Evolutionary conservation across 2,888 invertebrate genomes (phyloP).

Genomic region (Listrodromus nycthemerus): DNA sequence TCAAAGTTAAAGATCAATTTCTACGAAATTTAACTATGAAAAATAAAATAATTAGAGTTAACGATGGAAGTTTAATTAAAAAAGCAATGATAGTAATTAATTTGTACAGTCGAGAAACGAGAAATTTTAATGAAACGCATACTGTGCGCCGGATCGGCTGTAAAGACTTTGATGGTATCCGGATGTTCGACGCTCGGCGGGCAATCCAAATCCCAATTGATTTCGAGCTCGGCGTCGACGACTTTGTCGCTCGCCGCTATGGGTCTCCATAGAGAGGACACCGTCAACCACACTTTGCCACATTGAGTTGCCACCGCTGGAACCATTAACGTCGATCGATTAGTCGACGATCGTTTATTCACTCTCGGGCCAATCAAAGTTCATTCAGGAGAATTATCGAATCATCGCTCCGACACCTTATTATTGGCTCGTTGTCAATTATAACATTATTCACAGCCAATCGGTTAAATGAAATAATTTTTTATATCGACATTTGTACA

Average conservation of each 20-base stretch:
- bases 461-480: too few species aligned
- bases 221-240: conserved; percentile 85
- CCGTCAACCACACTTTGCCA: conserved; percentile 85
- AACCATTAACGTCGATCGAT: conserved; percentile 43
- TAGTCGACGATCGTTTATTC: conserved; percentile 10
- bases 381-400: not conserved
- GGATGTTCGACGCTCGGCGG: conserved; percentile 74
- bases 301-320: conserved; percentile 80
- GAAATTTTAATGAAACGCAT: conserved; percentile 59
- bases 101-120: conserved; percentile 8
- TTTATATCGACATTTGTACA: too few species aligned
- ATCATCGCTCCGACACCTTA: not conserved
- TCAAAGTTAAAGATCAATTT: not conserved
- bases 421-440: not conserved
- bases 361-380: not conserved
- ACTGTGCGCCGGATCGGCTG: conserved; percentile 79
- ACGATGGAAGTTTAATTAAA: not conserved
- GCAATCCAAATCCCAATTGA: conserved; percentile 86
- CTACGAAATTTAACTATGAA: too few species aligned
- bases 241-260: conserved; percentile 77
- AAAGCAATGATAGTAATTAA: not conserved
- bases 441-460: too few species aligned
- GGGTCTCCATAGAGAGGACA: conserved; percentile 84
- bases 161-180: conserved; percentile 82
- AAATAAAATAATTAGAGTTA: not conserved